Evolutionary conservation across 2,888 invertebrate genomes (phyloP).

Genomic region (Strigamia crassipes): DNA sequence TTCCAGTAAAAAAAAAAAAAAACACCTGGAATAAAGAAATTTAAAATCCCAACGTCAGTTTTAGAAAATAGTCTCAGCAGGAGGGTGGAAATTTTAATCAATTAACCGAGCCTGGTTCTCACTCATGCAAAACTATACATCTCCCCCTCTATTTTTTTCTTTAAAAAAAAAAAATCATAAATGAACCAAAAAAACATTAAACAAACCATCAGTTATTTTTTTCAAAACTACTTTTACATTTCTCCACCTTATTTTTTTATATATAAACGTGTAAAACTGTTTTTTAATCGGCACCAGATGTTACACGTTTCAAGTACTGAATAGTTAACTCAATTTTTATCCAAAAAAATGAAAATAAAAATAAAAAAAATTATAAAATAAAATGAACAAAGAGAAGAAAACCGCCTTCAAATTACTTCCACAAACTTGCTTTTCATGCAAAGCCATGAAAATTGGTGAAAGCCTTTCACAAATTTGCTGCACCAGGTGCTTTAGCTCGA

Average conservation of each 20-base stretch:
- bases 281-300: slow-evolving; percentile 17
- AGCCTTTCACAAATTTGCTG: slow-evolving; percentile 29
- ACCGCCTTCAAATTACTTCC: slow-evolving; percentile 26
- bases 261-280: background rate
- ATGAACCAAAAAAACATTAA: slow-evolving; percentile 24
- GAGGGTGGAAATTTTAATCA: slow-evolving; percentile 15
- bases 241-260: slow-evolving; percentile 10
- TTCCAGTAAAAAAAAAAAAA: background rate
- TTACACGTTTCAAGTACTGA: slow-evolving; percentile 5
- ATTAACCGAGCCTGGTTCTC: slow-evolving; percentile 15
- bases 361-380: background rate
- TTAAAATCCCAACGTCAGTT: slow-evolving; percentile 1
- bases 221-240: slow-evolving; percentile 7
- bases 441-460: slow-evolving; percentile 31
- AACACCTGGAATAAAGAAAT: background rate
- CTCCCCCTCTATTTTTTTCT: background rate
- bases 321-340: slow-evolving; percentile 8
- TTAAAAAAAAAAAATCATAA: background rate
- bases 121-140: slow-evolving; percentile 1
- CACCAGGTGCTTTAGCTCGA: background rate
- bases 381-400: background rate
- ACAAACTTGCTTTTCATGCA: slow-evolving; percentile 31
- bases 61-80: slow-evolving; percentile 22
- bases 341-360: background rate
- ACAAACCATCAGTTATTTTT: slow-evolving; percentile 14